These are phyloP conservation scores for Fulmarus glacialis DNA, from an alignment of 2,113 vertebrate species.

Conservation along the genomic window DNA sequence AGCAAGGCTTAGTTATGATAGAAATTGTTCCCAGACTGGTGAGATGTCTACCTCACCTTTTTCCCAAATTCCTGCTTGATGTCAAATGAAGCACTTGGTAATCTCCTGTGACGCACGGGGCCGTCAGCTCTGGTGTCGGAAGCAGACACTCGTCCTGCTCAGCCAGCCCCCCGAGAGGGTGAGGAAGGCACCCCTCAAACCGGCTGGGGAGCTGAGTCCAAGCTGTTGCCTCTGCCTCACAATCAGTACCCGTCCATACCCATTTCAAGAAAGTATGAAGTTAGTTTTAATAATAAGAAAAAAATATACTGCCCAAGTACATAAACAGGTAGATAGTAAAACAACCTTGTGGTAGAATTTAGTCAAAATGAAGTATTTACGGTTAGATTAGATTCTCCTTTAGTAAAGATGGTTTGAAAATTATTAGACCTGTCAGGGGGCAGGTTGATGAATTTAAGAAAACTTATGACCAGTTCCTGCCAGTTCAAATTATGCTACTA, in stretches of 20 bases:
- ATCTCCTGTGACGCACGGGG: neutral
- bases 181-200: neutral
- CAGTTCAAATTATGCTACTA: neutral
- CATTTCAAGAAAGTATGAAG: neutral
- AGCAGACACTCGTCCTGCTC: neutral
- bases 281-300: neutral
- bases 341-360: neutral
- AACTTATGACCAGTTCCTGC: neutral
- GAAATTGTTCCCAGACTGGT: neutral
- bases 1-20: neutral
- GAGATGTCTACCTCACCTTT: neutral
- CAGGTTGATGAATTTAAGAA: neutral
- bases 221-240: neutral
- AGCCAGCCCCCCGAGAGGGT: neutral
- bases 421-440: neutral
- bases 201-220: neutral
- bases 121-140: fast-evolving
- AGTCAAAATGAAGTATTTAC: neutral
- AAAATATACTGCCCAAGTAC: neutral
- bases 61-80: neutral
- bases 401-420: neutral
- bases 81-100: neutral
- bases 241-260: neutral
- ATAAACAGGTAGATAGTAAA: neutral
- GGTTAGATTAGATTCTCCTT: neutral